Base-by-base conservation (phyloP, 2,888 invertebrate species). In the Seira ritae region DNA sequence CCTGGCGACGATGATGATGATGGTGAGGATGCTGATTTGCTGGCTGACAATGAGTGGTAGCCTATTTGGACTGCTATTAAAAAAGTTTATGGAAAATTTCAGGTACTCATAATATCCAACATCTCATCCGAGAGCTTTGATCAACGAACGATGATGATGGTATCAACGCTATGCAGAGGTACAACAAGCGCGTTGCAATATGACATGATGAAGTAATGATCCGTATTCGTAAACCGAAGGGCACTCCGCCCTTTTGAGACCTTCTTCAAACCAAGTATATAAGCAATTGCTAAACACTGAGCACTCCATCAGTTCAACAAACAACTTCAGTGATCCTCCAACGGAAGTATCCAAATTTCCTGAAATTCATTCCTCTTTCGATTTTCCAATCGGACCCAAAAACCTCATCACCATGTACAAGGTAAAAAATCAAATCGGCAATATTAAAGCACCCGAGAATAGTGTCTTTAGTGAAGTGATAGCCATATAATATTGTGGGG, bases 401-500 rank as follows among this genome's bases (percentile, higher is more conserved):
- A 85, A 55, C 3, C 86, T 62, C 80, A 87, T 71, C 88, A 86
- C 81, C 80, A 87, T 86, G 85, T 84, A 74, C 85, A 85, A 85
- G 86, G 86, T 84, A 77, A 74, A 70, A 55, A 31, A 31, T 4
- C 2, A 8, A 31, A 31, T 31, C 31, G 31, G 31, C 31, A 31
- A 31, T 8, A 31, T 31, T 31, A 2, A 31, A 2, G 31, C 31
- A 2, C 8, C 8, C 31, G 8, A 31, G 8, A 31, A 31, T n/a
- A 31, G 55, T 55, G 55, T 8, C 12, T 42, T 42, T 42, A 6
- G 55, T 31, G 8, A 31, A 31, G 31, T 31, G 31, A 31, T 31
- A 31, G 31, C 2, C 2, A 31, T 31, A 31, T n/a, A n/a, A n/a
- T n/a, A 31, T 31, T 31, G 31, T 31, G 31, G 8, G 31, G 8